A percentile compares a stretch with the other conserved stretches of the same genome.
Evolutionary conservation across 2,113 vertebrate genomes (phyloP).

Genomic region (Himantopus leucocephalus): DNA sequence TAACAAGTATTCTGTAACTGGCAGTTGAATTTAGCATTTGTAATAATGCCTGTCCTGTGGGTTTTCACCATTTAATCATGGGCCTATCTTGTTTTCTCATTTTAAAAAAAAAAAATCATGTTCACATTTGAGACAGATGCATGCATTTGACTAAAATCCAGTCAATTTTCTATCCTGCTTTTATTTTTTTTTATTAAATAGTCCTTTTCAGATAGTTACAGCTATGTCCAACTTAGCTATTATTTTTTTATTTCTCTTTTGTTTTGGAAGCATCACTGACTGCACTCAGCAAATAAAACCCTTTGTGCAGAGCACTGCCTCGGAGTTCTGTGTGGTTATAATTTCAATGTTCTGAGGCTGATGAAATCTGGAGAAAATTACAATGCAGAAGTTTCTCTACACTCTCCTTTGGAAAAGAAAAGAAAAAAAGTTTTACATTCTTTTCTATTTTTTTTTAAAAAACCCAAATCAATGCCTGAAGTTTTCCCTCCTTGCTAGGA

Average conservation of each 20-base stretch:
- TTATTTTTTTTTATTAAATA: background rate
- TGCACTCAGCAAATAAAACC: background rate
- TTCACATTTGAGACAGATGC: background rate
- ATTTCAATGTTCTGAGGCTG: background rate
- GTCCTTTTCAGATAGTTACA: background rate
- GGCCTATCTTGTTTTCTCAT: background rate
- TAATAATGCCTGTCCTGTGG: background rate
- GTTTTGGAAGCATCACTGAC: background rate
- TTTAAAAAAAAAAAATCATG: background rate
- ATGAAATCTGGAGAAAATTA: background rate
- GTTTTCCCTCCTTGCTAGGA: background rate
- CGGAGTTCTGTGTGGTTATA: background rate
- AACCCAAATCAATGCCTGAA: background rate
- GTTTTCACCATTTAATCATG: background rate
- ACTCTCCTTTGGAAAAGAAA: background rate
- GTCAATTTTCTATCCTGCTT: background rate
- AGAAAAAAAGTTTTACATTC: background rate
- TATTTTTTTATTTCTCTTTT: background rate
- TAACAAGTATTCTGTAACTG: background rate
- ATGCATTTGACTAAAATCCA: background rate
- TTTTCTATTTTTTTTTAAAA: background rate
- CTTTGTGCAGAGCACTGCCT: background rate
- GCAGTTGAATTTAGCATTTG: background rate
- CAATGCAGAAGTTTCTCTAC: background rate
- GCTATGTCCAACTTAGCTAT: background rate